These are phyloP conservation scores for Aldrovandia affinis DNA, from an alignment of 2,797 vertebrate species.

Conservation along the genomic window DNA sequence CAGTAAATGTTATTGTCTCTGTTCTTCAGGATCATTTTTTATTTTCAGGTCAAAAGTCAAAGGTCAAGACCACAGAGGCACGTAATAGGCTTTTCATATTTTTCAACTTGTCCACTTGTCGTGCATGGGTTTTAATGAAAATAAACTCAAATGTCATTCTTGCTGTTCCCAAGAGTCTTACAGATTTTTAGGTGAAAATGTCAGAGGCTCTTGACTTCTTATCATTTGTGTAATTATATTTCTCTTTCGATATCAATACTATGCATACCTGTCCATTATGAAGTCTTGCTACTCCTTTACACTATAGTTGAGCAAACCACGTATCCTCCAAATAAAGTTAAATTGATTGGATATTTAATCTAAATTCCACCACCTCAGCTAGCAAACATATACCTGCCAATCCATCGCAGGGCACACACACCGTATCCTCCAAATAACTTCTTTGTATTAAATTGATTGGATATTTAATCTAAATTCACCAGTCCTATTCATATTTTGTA, in stretches of 20 bases:
- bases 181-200: background rate
- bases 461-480: background rate
- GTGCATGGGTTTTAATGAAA: background rate
- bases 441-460: background rate
- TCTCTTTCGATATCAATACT: background rate
- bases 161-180: background rate
- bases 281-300: background rate
- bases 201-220: too few species aligned
- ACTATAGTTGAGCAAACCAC: too few species aligned
- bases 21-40: background rate
- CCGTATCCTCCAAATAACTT: too few species aligned
- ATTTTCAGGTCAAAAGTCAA: background rate
- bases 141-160: background rate
- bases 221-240: background rate
- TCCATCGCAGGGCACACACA: too few species aligned
- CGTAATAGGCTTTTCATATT: background rate
- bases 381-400: too few species aligned
- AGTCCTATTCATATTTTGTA: background rate
- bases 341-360: too few species aligned
- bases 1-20: background rate
- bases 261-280: background rate
- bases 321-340: too few species aligned
- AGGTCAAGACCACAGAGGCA: background rate
- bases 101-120: background rate
- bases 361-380: too few species aligned